Evolutionary conservation across 2,113 vertebrate genomes (phyloP).

Genomic region (Tetrao urogallus): DNA sequence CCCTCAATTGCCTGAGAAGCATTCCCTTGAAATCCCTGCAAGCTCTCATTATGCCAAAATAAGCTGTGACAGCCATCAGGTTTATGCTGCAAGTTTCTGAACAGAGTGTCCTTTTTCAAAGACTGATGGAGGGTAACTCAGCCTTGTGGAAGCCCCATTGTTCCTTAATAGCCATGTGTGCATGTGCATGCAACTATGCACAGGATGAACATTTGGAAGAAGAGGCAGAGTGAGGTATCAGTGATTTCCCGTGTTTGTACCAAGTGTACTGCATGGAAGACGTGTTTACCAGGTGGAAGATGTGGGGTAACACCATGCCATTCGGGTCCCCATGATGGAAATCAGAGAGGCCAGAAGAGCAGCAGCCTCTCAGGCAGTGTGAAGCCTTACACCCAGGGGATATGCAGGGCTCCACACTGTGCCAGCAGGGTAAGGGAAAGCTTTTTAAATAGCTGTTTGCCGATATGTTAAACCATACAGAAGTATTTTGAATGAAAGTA

Average conservation of each 20-base stretch:
- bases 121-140: not conserved
- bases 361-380: not conserved
- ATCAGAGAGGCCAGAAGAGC: not conserved
- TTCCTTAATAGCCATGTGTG: not conserved
- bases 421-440: not conserved
- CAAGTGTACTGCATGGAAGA: not conserved
- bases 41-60: not conserved
- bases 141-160: not conserved
- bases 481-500: not conserved
- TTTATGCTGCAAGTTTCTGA: not conserved
- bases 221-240: not conserved
- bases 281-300: not conserved
- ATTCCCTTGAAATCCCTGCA: not conserved
- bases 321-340: not conserved
- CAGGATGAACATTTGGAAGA: not conserved
- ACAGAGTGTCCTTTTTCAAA: not conserved
- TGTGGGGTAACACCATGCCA: not conserved
- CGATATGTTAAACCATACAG: not conserved
- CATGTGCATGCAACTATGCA: not conserved
- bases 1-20: not conserved
- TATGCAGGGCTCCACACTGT: not conserved
- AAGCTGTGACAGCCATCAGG: not conserved
- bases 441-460: not conserved
- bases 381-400: not conserved
- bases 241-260: not conserved